These are phyloP conservation scores for Lacerta bilineata DNA, from an alignment of 2,797 vertebrate species.

Conservation along the genomic window DNA sequence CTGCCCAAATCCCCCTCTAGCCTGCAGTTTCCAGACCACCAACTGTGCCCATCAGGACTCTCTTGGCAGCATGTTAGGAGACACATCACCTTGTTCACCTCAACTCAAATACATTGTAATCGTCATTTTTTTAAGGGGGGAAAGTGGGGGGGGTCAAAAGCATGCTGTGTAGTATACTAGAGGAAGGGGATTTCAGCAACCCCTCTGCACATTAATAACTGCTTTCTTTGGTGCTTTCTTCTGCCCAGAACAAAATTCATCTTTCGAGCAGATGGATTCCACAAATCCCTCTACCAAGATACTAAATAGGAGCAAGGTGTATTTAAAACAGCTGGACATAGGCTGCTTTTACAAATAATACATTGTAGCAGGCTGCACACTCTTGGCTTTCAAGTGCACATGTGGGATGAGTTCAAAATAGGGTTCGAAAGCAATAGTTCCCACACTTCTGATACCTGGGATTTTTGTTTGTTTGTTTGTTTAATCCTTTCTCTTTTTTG, in stretches of 20 bases:
- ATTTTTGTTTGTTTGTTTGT: too few relatives aligned
- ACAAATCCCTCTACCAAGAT: constrained; percentile 60
- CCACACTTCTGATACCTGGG: background rate
- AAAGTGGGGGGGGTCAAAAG: background rate
- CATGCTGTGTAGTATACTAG: constrained; percentile 51
- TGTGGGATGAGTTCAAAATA: constrained; percentile 59
- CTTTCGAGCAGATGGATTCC: constrained; percentile 70
- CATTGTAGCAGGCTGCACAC: background rate
- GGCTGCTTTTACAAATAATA: constrained; percentile 59
- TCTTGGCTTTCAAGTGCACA: constrained; percentile 58
- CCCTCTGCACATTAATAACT: constrained; percentile 61
- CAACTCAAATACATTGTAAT: constrained; percentile 66
- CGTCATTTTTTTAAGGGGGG: constrained; percentile 53
- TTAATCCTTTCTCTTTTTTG: background rate
- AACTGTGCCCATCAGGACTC: constrained; percentile 66
- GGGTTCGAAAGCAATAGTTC: constrained; percentile 41
- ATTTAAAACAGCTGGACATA: constrained; percentile 69
- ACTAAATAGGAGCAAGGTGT: constrained; percentile 50
- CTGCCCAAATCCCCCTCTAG: constrained; percentile 43
- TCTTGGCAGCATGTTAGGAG: constrained; percentile 55
- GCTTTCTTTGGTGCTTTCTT: constrained; percentile 67
- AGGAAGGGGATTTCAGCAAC: constrained; percentile 62
- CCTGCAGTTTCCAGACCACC: constrained; percentile 75
- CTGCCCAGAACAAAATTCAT: constrained; percentile 66
- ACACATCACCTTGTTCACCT: constrained; percentile 57